Conservation (phyloP, 2,113 vertebrate species). For the Mungos mungo region DNA sequence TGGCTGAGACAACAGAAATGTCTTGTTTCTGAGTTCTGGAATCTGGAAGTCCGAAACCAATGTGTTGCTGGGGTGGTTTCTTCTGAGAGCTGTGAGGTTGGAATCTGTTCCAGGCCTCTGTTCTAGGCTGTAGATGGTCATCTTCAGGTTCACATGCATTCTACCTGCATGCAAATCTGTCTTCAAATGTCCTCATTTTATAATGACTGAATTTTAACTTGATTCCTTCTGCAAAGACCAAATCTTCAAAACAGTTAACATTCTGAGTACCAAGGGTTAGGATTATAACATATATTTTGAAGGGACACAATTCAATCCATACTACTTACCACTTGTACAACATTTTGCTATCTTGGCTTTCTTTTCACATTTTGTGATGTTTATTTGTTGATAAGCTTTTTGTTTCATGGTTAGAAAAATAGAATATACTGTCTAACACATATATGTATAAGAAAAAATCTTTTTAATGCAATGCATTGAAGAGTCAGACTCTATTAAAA, state of each 20-base stretch:
- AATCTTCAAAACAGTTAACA: not conserved
- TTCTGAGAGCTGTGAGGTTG: not conserved
- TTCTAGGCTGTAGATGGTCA: too few relatives aligned
- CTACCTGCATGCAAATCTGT: not conserved
- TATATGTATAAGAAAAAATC: not conserved
- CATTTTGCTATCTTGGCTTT: constrained; percentile 22
- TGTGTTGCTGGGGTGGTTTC: not conserved
- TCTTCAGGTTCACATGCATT: not conserved
- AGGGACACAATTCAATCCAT: not conserved
- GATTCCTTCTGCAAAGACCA: not conserved
- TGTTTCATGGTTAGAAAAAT: not conserved
- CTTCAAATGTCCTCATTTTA: not conserved
- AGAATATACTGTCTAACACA: not conserved
- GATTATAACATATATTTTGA: not conserved
- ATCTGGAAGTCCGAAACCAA: not conserved
- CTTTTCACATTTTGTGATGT: not conserved
- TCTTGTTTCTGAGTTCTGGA: not conserved
- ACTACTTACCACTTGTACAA: not conserved
- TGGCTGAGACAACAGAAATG: not conserved
- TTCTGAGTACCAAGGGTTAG: not conserved
- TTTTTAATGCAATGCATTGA: not conserved
- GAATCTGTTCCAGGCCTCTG: not conserved
- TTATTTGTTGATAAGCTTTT: not conserved
- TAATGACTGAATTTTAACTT: not conserved
- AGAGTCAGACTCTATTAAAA: not conserved